Conservation (phyloP, 2,888 invertebrate species). For the Lottia scabra region DNA sequence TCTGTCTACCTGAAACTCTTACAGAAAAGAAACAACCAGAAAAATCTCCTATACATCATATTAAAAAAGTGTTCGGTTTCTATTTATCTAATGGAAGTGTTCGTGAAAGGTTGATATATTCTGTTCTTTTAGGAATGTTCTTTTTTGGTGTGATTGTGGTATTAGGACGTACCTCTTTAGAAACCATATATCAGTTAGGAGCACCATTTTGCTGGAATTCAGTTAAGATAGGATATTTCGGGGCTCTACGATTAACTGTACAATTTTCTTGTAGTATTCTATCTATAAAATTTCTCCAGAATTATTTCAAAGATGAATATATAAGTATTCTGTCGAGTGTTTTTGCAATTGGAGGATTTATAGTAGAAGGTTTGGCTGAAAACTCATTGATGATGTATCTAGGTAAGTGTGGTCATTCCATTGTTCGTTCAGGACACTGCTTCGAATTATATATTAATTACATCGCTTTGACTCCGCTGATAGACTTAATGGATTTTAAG, state of each 20-base stretch:
- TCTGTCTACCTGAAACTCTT: conserved; percentile 30
- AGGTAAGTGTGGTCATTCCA: not conserved
- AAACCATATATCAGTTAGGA: conserved; percentile 37
- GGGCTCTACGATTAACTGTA: conserved; percentile 21
- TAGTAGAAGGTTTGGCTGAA: conserved; percentile 7
- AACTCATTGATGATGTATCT: conserved; percentile 4
- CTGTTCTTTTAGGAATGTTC: conserved; percentile 23
- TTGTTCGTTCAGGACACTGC: not conserved
- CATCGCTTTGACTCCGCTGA: no score
- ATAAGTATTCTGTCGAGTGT: conserved; percentile 10
- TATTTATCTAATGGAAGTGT: conserved; percentile 26
- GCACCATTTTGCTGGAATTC: conserved; percentile 43
- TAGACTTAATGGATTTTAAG: no score
- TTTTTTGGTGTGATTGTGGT: conserved; percentile 17
- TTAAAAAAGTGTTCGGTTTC: conserved; percentile 30
- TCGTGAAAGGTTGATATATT: conserved; percentile 30
- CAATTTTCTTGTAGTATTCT: conserved; percentile 32
- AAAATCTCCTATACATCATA: conserved; percentile 20
- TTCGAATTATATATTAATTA: no score
- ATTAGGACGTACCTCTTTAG: conserved; percentile 29
- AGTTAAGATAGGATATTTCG: conserved; percentile 34
- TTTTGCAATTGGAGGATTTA: not conserved
- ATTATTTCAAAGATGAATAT: conserved; percentile 32
- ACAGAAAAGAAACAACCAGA: conserved; percentile 18
- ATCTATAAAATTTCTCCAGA: conserved; percentile 29